phyloP scores from a whole-genome alignment of 2,113 vertebrate genomes.

The Aptenodytes patagonicus region DNA sequence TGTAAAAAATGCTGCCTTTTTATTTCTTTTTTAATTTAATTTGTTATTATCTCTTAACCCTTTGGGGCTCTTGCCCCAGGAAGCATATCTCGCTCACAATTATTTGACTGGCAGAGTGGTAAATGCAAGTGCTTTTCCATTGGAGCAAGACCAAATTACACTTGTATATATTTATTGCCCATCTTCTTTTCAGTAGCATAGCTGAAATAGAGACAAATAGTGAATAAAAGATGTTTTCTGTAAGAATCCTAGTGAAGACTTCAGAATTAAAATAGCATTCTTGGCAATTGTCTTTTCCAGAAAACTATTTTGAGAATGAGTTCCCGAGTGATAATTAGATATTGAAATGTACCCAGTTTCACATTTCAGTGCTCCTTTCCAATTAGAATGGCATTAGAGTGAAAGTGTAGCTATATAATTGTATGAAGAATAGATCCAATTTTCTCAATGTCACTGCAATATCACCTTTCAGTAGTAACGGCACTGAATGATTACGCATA shows the following conservation, averaged over 20 bases:
- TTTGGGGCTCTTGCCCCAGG: background rate
- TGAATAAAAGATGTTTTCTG: background rate
- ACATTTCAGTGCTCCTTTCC: slow-evolving; percentile 79
- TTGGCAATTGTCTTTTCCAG: slow-evolving; percentile 68
- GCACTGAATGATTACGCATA: slow-evolving; percentile 80
- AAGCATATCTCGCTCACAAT: background rate
- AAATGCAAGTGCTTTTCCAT: background rate
- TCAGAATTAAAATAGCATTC: slow-evolving; percentile 55
- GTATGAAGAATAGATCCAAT: slow-evolving; percentile 85
- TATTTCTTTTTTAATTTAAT: background rate
- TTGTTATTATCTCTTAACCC: slow-evolving; percentile 20
- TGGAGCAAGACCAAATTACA: background rate
- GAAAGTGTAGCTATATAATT: slow-evolving; percentile 78
- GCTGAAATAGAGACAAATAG: slow-evolving; percentile 11
- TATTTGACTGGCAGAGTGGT: background rate
- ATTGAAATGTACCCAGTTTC: slow-evolving; percentile 72
- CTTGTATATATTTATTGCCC: background rate
- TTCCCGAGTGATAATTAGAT: slow-evolving; percentile 78
- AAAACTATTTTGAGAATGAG: slow-evolving; percentile 75
- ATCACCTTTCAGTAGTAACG: slow-evolving; percentile 79
- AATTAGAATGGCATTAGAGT: slow-evolving; percentile 83
- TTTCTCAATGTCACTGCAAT: slow-evolving; percentile 84
- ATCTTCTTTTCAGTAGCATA: background rate
- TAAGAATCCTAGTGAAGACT: slow-evolving; percentile 5
- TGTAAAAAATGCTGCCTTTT: background rate